phyloP scores from a whole-genome alignment of 53 echinoderm and acorn worm genomes.

The Crossaster papposus region DNA sequence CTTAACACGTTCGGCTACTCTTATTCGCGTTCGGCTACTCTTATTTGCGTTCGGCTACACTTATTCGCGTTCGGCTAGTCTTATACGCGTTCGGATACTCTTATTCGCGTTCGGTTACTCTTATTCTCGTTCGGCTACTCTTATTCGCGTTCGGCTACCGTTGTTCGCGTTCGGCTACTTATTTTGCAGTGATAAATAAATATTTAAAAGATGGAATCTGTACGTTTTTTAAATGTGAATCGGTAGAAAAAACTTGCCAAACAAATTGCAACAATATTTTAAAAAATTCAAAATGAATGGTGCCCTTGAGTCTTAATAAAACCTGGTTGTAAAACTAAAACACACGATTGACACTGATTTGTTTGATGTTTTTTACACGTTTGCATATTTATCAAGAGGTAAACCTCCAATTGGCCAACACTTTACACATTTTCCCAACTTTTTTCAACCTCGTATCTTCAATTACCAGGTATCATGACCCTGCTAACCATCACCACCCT shows the following conservation, averaged over 20 bases:
- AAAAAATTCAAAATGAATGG: no score
- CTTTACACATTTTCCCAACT: neutral
- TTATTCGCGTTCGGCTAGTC: neutral
- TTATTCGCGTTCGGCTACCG: neutral
- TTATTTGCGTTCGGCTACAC: neutral
- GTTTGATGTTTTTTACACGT: no score
- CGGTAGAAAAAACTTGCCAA: neutral
- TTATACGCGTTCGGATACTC: no score
- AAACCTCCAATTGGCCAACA: neutral
- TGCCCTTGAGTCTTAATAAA: no score
- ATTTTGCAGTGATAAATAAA: neutral
- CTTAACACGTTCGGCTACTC: no score
- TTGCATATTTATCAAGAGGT: no score
- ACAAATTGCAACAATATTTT: neutral
- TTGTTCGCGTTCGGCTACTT: no score
- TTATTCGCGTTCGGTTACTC: no score
- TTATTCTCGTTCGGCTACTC: neutral
- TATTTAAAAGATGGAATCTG: no score
- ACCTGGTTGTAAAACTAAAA: no score
- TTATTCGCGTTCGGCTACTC: no score
- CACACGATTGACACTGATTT: no score
- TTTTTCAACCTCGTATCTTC: conserved; percentile 14
- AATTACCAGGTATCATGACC: conserved; percentile 83
- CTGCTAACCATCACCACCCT: conserved; percentile 93
- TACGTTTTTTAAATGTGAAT: neutral